These are phyloP conservation scores for Cromileptes altivelis DNA, from an alignment of 2,113 vertebrate species.

Conservation along the genomic window DNA sequence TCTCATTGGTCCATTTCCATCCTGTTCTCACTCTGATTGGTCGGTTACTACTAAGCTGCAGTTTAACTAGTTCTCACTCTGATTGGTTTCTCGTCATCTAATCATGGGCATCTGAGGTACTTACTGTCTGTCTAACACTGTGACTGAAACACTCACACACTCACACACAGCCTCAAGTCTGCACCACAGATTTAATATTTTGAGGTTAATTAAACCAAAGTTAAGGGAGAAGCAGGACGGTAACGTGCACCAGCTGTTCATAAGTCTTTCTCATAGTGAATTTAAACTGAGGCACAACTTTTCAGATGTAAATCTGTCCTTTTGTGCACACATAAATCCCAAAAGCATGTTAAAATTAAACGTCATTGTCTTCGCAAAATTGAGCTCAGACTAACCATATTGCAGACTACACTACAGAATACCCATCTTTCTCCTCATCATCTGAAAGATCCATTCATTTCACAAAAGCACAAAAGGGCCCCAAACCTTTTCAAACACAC, in stretches of 20 bases:
- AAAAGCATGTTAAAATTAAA: too few species aligned
- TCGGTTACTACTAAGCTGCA: slow-evolving; percentile 45
- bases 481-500: too few species aligned
- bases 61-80: slow-evolving; percentile 43
- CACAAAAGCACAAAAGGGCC: too few species aligned
- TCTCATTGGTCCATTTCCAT: slow-evolving; percentile 66
- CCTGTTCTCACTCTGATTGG: slow-evolving; percentile 55
- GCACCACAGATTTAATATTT: not conserved
- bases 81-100: slow-evolving; percentile 39
- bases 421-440: too few species aligned
- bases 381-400: too few species aligned
- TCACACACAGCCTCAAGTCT: not conserved
- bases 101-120: slow-evolving; percentile 19
- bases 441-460: too few species aligned
- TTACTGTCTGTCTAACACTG: slow-evolving; percentile 24
- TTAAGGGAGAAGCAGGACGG: not conserved
- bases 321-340: too few species aligned
- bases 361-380: too few species aligned
- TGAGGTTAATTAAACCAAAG: not conserved
- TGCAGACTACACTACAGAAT: too few species aligned
- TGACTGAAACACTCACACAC: slow-evolving; percentile 8
- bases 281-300: too few species aligned
- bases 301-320: too few species aligned
- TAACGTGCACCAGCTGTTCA: not conserved
- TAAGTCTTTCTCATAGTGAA: too few species aligned